Evolutionary conservation across 35 echinoderm and acorn worm species (phyloP).

Genomic region (Amphiura filiformis): DNA sequence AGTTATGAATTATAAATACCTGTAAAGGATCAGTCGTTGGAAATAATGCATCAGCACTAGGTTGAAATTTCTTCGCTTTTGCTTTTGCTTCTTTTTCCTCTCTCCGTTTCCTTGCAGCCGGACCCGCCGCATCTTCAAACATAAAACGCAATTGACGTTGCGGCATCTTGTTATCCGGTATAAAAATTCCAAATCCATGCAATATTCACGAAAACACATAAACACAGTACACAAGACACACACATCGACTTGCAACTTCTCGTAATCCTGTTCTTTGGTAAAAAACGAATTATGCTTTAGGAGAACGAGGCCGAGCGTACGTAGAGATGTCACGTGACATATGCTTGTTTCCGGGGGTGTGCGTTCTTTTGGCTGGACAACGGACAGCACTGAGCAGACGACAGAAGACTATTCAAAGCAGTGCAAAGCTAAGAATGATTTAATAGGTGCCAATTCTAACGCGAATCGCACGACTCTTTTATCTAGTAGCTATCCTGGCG

Average conservation of each 20-base stretch:
- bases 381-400: not conserved
- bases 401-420: not conserved
- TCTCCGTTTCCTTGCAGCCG: not conserved
- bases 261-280: not conserved
- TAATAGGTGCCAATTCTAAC: not conserved
- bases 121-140: constrained; percentile 1
- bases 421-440: not conserved
- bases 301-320: not conserved
- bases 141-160: constrained; percentile 7
- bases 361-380: not conserved
- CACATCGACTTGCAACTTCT: not conserved
- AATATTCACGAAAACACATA: not conserved
- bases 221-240: not conserved
- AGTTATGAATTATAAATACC: constrained; percentile 1
- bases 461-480: not conserved
- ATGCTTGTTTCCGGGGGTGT: not conserved
- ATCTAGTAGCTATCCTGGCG: not conserved
- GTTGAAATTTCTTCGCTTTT: not conserved
- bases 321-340: not conserved
- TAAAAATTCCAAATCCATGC: constrained; percentile 11
- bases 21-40: not conserved
- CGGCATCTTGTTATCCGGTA: not conserved
- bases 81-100: not conserved
- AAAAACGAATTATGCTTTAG: not conserved
- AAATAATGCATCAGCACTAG: not conserved